phyloP scores from a whole-genome alignment of 2,113 vertebrate species.

The Larimichthys crocea region DNA sequence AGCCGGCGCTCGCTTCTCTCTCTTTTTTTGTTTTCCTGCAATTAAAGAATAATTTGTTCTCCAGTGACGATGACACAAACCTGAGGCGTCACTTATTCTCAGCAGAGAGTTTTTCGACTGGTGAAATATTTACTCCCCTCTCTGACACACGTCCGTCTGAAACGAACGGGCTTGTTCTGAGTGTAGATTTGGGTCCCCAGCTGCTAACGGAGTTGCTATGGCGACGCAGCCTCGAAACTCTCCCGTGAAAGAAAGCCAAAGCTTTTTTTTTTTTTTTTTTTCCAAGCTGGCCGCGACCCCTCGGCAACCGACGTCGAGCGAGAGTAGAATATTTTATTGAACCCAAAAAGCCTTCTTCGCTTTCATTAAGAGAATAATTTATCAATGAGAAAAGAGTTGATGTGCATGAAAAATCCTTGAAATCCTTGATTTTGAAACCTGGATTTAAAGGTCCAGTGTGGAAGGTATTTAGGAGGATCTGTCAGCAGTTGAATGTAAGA shows the following conservation, averaged over 20 bases:
- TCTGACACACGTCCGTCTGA: constrained; percentile 6
- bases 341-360: background rate
- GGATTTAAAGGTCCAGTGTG: too few relatives aligned
- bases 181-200: constrained; percentile 1
- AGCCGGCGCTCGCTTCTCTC: constrained; percentile 48
- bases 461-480: too few relatives aligned
- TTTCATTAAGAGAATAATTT: background rate
- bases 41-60: constrained; percentile 73
- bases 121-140: background rate
- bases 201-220: constrained; percentile 29
- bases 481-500: too few relatives aligned
- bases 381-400: background rate
- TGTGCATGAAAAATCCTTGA: background rate
- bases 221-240: constrained; percentile 28
- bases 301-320: background rate
- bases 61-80: constrained; percentile 20
- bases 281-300: constrained; percentile 37
- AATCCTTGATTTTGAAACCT: too few relatives aligned
- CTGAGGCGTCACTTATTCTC: background rate
- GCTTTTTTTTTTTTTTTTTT: background rate
- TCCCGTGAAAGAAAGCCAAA: background rate
- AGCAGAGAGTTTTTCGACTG: background rate
- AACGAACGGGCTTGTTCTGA: background rate
- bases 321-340: constrained; percentile 14
- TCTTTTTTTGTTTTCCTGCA: constrained; percentile 70